Evolutionary conservation across 2,888 invertebrate genomes (phyloP).

Genomic region (Drosophila incognita): DNA sequence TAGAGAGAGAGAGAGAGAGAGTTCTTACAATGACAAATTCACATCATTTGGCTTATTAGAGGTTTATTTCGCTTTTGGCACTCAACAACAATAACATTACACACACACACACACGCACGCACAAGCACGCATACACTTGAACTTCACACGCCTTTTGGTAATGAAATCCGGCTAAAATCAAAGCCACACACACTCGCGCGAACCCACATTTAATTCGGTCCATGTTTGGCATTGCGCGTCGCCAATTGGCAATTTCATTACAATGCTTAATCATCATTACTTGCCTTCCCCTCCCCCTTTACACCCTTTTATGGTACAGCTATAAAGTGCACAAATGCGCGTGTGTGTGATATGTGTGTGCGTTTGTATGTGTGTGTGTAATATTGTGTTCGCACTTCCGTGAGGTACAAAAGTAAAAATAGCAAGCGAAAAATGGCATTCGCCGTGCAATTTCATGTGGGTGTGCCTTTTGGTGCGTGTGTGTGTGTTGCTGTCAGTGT

Average conservation of each 20-base stretch:
- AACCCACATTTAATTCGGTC: constrained; percentile 24
- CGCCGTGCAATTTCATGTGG: constrained; percentile 45
- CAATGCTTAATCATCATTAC: constrained; percentile 81
- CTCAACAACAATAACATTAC: constrained; percentile 77
- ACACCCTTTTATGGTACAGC: constrained; percentile 15
- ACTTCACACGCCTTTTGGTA: constrained; percentile 50
- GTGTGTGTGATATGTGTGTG: neutral
- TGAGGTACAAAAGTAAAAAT: constrained; percentile 44
- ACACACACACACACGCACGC: constrained; percentile 14
- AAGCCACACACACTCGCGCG: constrained; percentile 29
- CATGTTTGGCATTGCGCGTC: constrained; percentile 55
- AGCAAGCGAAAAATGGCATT: constrained; percentile 56
- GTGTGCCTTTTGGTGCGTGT: neutral
- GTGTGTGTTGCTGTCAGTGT: neutral
- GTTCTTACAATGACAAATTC: constrained; percentile 62
- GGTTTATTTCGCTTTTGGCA: constrained; percentile 75
- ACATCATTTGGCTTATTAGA: constrained; percentile 78
- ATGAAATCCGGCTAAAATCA: constrained; percentile 67
- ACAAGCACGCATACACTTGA: constrained; percentile 13
- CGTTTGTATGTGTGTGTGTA: constrained; percentile 23
- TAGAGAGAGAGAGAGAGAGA: neutral
- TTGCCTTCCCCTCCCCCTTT: constrained; percentile 16
- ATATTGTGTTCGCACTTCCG: constrained; percentile 76
- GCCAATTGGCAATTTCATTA: constrained; percentile 81
- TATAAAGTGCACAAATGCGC: constrained; percentile 35